Conservation (phyloP, 2,888 invertebrate genomes). For the Mechanitis messenoides region DNA sequence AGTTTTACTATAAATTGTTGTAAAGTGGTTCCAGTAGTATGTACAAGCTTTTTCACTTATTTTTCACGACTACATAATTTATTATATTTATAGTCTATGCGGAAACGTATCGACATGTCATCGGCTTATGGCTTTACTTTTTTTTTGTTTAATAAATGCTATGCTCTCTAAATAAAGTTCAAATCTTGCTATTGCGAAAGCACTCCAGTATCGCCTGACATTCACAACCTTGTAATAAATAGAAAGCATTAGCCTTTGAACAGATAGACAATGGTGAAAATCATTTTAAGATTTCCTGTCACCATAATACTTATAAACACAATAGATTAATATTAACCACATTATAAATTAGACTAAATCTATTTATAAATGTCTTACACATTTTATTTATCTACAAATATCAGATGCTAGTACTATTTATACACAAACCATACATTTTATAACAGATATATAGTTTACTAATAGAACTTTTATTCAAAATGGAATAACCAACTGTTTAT, state of each 20-base stretch:
- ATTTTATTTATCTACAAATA: background rate
- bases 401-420: conserved; percentile 3
- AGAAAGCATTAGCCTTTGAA: conserved; percentile 64
- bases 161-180: conserved; percentile 52
- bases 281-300: conserved; percentile 50
- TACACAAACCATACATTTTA: background rate
- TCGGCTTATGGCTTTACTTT: conserved; percentile 56
- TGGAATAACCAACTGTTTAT: background rate
- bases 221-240: conserved; percentile 65
- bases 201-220: conserved; percentile 62
- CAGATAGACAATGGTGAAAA: conserved; percentile 59
- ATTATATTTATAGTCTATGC: conserved; percentile 70
- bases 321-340: background rate
- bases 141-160: conserved; percentile 56
- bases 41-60: conserved; percentile 14
- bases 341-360: background rate
- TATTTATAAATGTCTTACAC: background rate
- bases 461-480: background rate
- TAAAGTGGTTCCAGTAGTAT: conserved; percentile 29
- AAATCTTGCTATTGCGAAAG: conserved; percentile 66
- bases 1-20: conserved; percentile 56
- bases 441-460: background rate
- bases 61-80: conserved; percentile 52
- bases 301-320: conserved; percentile 24
- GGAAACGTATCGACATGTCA: conserved; percentile 70